Conservation (phyloP, 2,797 vertebrate species). For the Tachyglossus aculeatus region DNA sequence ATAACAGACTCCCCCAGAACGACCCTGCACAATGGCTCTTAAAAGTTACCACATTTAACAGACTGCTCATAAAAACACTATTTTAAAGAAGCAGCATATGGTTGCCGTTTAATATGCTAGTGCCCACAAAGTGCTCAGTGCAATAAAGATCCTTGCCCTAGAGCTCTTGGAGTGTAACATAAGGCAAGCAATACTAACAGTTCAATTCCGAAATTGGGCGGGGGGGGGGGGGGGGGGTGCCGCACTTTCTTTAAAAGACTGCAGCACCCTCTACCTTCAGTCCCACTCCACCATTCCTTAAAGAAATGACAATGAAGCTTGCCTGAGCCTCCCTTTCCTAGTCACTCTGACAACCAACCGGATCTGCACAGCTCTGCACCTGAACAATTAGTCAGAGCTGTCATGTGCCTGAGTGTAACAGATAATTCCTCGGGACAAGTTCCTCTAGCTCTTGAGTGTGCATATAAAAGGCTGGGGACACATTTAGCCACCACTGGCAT, state of each 20-base stretch:
- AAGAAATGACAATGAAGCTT: background rate
- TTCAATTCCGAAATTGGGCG: no score
- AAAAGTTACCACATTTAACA: no score
- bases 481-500: no score
- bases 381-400: background rate
- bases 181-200: no score
- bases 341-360: background rate
- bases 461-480: conserved; percentile 29
- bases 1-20: no score
- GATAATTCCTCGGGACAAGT: conserved; percentile 6
- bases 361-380: background rate
- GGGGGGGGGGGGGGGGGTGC: background rate
- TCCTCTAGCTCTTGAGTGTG: conserved; percentile 4
- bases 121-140: no score
- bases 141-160: no score
- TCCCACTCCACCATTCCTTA: background rate
- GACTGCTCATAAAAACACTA: no score
- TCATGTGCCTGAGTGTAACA: accelerated
- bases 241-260: background rate
- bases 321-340: background rate
- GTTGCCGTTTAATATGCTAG: no score
- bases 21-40: no score
- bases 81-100: no score
- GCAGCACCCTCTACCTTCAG: background rate
- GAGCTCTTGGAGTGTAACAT: no score